Evolutionary conservation across 2,113 vertebrate genomes (phyloP), one percentile per base, ranked within the genome.

Genomic region (Microcebus tavaratra): DNA sequence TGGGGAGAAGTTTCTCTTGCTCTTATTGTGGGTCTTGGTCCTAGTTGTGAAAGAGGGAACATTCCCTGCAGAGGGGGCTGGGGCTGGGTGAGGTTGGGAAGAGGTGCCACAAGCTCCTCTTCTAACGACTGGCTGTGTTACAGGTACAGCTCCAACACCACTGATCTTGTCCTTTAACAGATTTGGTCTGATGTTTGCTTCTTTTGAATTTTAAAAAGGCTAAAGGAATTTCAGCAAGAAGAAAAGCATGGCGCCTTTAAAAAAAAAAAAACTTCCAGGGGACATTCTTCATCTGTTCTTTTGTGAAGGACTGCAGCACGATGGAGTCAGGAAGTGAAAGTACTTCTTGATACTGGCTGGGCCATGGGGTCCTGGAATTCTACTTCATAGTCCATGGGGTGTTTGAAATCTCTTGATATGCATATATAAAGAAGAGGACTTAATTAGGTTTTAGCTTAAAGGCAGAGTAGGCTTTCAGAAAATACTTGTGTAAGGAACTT

Each of bases 391-490:
- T 87, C 83, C 68, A 45, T 94, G 57, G 42, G 34, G 78, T 50
- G 48, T 72, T 67, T 61, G 87, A 55, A 68, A 39, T 63, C 42
- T 80, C 95, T 90, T 73, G 75, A 45, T 55, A 78, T 45, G 36
- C 45, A 0, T 68, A 20, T 7, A 12, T 81, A 78, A 81, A 73
- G 90, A 79, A 89, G 59, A 83, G 31, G 29, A 57, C 67, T 81
- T 94, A 79, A 75, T 80, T 68, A 72, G 63, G 45, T 75, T 50
- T 96, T 94, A 85, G 25, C 81, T 96, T 80, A 25, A 87, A 80
- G 79, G 63, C 59, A 87, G 90, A 75, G 53, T 55, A 67, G 59
- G 11, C 31, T 92, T 96, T 97, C 61, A 72, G 34, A 91, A 96
- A 84, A 36, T 90, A 67, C 18, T 94, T 90, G 29, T 72, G 8